A percentile compares a stretch with the other conserved stretches of the same genome.
Evolutionary conservation across 2,797 vertebrate species (phyloP).

Genomic region (Diplodus puntazzo): DNA sequence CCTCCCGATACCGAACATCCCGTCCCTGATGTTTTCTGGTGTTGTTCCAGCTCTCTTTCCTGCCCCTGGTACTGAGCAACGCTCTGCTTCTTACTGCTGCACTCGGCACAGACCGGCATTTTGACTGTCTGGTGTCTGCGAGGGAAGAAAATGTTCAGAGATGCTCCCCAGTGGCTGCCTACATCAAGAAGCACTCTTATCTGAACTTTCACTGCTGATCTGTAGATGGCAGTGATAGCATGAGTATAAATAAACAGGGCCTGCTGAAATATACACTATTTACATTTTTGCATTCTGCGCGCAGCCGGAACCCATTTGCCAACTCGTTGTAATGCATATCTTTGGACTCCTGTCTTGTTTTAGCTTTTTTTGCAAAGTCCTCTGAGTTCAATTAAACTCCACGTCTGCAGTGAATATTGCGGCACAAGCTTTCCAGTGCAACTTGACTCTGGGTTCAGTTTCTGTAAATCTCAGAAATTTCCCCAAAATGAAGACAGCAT

Average conservation of each 20-base stretch:
- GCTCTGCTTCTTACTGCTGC: constrained; percentile 4
- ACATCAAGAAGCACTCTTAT: constrained; percentile 33
- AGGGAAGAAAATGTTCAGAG: constrained; percentile 30
- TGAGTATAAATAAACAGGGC: constrained; percentile 69
- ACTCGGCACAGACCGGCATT: background rate
- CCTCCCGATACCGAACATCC: background rate
- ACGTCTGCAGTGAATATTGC: constrained; percentile 1
- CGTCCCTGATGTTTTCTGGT: background rate
- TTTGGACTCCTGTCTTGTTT: background rate
- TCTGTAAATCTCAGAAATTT: constrained; percentile 45
- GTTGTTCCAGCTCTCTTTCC: background rate
- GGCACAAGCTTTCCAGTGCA: constrained; percentile 1
- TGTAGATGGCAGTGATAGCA: constrained; percentile 89
- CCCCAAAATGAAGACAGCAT: constrained; percentile 63
- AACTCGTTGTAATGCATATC: background rate
- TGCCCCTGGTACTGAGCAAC: background rate
- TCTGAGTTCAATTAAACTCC: background rate
- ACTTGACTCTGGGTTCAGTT: constrained; percentile 32
- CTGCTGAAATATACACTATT: constrained; percentile 42
- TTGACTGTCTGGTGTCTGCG: constrained; percentile 13
- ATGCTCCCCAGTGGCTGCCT: background rate
- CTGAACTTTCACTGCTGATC: constrained; percentile 82
- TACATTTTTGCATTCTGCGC: constrained; percentile 36
- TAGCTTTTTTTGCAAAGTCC: constrained; percentile 17
- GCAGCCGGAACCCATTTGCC: constrained; percentile 32